These are phyloP conservation scores for Drosophila gunungcola DNA, from an alignment of 1,140 invertebrate species.

Conservation along the genomic window DNA sequence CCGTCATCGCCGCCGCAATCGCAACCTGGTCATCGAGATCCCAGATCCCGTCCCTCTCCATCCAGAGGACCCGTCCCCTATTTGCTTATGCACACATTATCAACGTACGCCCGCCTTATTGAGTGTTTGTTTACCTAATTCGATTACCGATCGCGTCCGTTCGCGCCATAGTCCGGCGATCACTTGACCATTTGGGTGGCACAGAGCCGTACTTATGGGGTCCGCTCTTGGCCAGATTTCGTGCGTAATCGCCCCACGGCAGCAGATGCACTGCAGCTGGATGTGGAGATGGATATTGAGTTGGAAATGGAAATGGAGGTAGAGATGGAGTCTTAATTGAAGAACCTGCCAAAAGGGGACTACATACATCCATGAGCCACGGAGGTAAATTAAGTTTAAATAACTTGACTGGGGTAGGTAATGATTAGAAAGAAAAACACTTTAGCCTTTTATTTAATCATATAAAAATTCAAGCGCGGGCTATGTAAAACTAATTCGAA, in stretches of 20 bases:
- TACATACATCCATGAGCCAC: slow-evolving; percentile 5
- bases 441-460: neutral
- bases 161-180: slow-evolving; percentile 75
- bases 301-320: slow-evolving; percentile 1
- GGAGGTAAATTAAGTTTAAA: slow-evolving; percentile 27
- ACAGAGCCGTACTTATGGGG: slow-evolving; percentile 40
- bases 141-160: slow-evolving; percentile 81
- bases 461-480: neutral
- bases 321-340: slow-evolving; percentile 23
- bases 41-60: neutral
- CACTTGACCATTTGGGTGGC: slow-evolving; percentile 81
- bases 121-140: slow-evolving; percentile 83
- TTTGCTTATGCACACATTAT: slow-evolving; percentile 72
- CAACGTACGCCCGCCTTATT: slow-evolving; percentile 77
- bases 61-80: slow-evolving; percentile 45
- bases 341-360: slow-evolving; percentile 14
- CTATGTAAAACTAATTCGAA: too few species aligned
- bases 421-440: slow-evolving; percentile 7
- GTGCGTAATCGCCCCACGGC: slow-evolving; percentile 37
- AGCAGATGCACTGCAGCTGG: slow-evolving; percentile 34
- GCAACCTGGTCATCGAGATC: slow-evolving; percentile 29
- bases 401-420: slow-evolving; percentile 3
- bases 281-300: slow-evolving; percentile 9
- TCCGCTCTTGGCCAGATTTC: slow-evolving; percentile 15
- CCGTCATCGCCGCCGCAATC: slow-evolving; percentile 73